phyloP scores from a whole-genome alignment of 1,140 invertebrate species.

The Wasmannia auropunctata region DNA sequence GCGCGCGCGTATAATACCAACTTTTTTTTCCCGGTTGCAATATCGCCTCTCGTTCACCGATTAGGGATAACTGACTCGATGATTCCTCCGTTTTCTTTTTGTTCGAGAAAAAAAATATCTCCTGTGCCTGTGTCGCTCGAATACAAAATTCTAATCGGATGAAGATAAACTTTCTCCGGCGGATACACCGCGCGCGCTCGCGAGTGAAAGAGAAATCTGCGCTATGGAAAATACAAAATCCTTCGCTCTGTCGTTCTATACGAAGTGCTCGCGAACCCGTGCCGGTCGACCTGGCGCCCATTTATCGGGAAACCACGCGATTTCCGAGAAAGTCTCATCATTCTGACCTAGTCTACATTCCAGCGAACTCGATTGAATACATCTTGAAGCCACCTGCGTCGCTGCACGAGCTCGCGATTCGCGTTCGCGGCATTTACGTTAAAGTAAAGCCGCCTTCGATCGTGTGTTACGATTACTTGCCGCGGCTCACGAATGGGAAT shows the following conservation, averaged over 20 bases:
- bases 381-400: conserved; percentile 7
- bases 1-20: neutral
- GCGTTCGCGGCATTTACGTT: neutral
- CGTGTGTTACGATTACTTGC: conserved; percentile 40
- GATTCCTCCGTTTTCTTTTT: neutral
- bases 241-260: neutral
- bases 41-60: neutral
- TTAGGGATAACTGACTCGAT: neutral
- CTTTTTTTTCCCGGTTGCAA: neutral
- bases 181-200: neutral
- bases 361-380: neutral
- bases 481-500: conserved; percentile 29
- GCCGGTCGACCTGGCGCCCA: neutral
- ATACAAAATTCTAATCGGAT: neutral
- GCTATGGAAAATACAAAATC: conserved; percentile 52
- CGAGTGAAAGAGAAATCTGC: conserved; percentile 41
- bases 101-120: neutral
- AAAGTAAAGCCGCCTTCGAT: neutral
- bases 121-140: neutral
- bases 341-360: neutral
- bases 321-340: neutral
- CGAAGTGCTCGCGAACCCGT: conserved; percentile 40
- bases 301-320: neutral
- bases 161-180: neutral
- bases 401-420: conserved; percentile 20